These are phyloP conservation scores for Oikopleura dioica DNA, from an alignment of 23 tunicate species.

Conservation along the genomic window DNA sequence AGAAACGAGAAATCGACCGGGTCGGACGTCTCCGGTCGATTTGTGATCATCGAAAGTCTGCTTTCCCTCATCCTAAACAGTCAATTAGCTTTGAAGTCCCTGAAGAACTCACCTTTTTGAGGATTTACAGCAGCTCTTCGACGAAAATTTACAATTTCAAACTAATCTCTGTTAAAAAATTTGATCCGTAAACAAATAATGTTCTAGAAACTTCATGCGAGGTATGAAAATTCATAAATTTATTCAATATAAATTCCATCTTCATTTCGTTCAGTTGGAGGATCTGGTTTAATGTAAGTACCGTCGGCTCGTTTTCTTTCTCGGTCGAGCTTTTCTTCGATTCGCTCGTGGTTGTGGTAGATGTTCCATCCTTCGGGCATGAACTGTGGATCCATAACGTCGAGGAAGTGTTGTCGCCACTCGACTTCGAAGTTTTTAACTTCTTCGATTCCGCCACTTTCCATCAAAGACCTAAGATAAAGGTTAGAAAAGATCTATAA, in stretches of 20 bases:
- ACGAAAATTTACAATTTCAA: no score
- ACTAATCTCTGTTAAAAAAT: no score
- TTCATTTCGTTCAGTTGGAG: slow-evolving; percentile 1
- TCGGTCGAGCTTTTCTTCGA: slow-evolving; percentile 5
- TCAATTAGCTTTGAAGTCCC: no score
- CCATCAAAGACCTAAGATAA: background rate
- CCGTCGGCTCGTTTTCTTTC: no score
- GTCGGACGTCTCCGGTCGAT: background rate
- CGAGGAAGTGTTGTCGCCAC: slow-evolving; percentile 66
- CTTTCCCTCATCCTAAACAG: no score
- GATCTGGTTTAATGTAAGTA: no score
- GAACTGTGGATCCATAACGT: slow-evolving; percentile 47
- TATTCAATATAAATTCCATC: background rate
- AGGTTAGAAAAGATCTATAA: background rate
- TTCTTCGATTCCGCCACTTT: background rate
- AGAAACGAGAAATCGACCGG: background rate
- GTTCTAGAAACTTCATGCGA: no score
- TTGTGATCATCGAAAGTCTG: no score
- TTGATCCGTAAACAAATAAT: no score
- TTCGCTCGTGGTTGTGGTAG: slow-evolving; percentile 51
- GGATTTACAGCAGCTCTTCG: no score
- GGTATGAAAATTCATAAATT: background rate
- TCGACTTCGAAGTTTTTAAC: slow-evolving; percentile 29
- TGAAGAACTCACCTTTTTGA: no score
- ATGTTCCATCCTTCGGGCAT: slow-evolving; percentile 64